These are phyloP conservation scores for Eulemur rufifrons DNA, from an alignment of 2,113 vertebrate genomes.

Conservation along the genomic window DNA sequence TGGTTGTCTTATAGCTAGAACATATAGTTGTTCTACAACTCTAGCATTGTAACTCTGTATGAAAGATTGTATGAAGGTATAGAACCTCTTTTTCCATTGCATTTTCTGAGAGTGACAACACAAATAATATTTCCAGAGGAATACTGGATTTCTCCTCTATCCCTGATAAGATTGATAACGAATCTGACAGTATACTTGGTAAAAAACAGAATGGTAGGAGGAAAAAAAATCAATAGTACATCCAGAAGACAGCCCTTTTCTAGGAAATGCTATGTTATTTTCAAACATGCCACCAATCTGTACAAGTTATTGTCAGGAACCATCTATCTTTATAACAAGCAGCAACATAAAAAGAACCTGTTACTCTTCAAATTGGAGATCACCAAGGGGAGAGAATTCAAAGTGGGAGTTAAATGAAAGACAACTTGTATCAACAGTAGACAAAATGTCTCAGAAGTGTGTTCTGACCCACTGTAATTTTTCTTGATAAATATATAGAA, in stretches of 20 bases:
- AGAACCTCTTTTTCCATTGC: not conserved
- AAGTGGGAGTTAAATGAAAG: not conserved
- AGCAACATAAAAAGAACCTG: not conserved
- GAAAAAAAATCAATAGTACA: not conserved
- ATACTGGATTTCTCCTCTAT: not conserved
- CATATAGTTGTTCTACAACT: not conserved
- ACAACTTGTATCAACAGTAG: not conserved
- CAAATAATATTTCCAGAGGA: not conserved
- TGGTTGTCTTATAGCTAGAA: not conserved
- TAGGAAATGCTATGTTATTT: not conserved
- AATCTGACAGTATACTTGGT: not conserved
- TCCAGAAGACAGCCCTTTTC: not conserved
- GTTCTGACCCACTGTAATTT: not conserved
- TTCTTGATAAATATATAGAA: not conserved
- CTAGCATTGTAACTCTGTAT: not conserved
- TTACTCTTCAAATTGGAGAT: not conserved
- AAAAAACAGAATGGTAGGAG: not conserved
- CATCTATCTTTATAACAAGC: not conserved
- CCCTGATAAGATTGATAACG: not conserved
- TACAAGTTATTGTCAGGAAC: not conserved
- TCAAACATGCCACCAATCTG: not conserved
- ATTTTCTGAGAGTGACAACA: constrained; percentile 7
- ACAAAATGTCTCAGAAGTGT: not conserved
- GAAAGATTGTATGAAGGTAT: not conserved
- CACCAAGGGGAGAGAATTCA: not conserved